Base-by-base conservation (phyloP, 2,888 invertebrate species). In the Dynastes hyllus region DNA sequence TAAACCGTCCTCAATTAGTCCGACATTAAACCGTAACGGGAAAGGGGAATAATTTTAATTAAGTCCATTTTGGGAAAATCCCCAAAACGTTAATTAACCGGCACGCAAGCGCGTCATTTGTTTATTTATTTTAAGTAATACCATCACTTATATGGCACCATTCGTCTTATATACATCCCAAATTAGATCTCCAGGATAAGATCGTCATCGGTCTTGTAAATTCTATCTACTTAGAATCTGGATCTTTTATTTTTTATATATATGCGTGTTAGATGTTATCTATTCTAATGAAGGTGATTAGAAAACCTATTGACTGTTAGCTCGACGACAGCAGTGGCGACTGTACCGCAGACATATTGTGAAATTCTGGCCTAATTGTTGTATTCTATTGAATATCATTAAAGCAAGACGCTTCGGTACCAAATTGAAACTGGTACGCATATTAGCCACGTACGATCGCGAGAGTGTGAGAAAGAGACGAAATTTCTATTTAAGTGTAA, bases 281-380 rank as follows among this genome's bases (percentile, higher is more conserved):
- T 78, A 80, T 80, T 80, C 77, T 80, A 80, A 80, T 80, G 80
- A 75, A 61, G 80, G 69, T 77, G 78, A 78, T 80, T 80, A 80
- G 78, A 73, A 80, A 78, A 77, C 69, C 79, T 63, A 79, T 71
- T 69, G 76, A 76, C 79, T 79, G 78, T 80, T 73, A 70, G 73
- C 40, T 45, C 69, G 76, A 69, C 77, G 77, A 69, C 77, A 61
- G 69, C 29, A 61, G 61, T 75, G 73, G 63, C 73, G 63, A 75
- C 73, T 27, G 61, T 40, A 75, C 63, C n/a, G 27, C 50, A 75
- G 73, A 61, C 63, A 29, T 45, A 75, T 75, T 63, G 63, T 71
- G 71, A 71, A 75, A 75, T 63, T 75, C 73, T 63, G 73, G 73
- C 9, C 71, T 71, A 71, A 71, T 58, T 71, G 71, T 71, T 71